A percentile compares a stretch with the other conserved stretches of the same genome.
These are phyloP conservation scores for Corythoichthys intestinalis DNA, from an alignment of 2,113 vertebrate genomes.

Conservation along the genomic window DNA sequence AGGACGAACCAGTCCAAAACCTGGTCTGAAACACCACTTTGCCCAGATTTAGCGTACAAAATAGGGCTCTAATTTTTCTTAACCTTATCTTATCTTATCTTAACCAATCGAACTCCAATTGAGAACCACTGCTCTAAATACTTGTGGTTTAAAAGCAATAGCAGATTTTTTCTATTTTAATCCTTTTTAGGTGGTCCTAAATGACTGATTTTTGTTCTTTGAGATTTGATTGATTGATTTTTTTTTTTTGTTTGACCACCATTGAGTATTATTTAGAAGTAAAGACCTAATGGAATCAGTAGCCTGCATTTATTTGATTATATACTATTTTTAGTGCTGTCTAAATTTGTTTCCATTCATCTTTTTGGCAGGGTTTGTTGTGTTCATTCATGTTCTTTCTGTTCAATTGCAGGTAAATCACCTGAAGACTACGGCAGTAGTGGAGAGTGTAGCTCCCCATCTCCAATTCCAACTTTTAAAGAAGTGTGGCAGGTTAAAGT, in stretches of 20 bases:
- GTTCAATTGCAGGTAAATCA: conserved; percentile 62
- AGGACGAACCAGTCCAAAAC: too few relatives aligned
- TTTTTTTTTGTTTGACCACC: too few relatives aligned
- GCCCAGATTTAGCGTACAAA: too few relatives aligned
- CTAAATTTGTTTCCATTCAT: neutral
- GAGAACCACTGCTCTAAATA: neutral
- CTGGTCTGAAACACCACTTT: too few relatives aligned
- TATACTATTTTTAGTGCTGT: conserved; percentile 3
- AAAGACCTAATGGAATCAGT: neutral
- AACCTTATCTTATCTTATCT: too few relatives aligned
- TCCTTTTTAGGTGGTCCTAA: too few relatives aligned
- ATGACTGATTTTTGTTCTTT: too few relatives aligned
- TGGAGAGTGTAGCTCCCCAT: conserved; percentile 69
- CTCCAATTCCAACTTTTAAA: conserved; percentile 74
- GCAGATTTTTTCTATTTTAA: too few relatives aligned
- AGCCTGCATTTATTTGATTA: neutral
- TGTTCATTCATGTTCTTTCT: neutral
- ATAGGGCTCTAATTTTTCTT: too few relatives aligned
- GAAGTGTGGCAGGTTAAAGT: conserved; percentile 84
- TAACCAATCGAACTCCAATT: neutral
- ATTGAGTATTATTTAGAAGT: neutral
- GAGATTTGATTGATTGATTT: too few relatives aligned
- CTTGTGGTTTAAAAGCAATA: too few relatives aligned
- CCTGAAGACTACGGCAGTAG: conserved; percentile 74
- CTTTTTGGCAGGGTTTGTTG: neutral